Conservation (phyloP, 2,888 invertebrate genomes). For the Eudasyphora cyanicolor region DNA sequence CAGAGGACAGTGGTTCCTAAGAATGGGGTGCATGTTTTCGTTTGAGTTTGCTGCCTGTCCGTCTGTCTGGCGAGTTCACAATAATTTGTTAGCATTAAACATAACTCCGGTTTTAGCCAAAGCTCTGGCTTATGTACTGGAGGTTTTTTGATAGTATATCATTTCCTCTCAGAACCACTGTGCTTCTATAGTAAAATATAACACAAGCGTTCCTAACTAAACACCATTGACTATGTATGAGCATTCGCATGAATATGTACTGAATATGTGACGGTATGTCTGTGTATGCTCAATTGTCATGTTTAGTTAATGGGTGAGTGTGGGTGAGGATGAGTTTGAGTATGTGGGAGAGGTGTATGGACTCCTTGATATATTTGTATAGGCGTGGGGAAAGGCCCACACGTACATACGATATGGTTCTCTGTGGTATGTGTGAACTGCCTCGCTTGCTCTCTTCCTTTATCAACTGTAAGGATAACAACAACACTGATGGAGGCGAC, state of each 20-base stretch:
- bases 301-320: constrained; percentile 22
- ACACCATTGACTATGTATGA: constrained; percentile 22
- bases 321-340: not conserved
- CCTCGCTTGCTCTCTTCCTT: not conserved
- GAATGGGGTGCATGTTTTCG: not conserved
- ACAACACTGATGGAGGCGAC: not conserved
- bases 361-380: not conserved
- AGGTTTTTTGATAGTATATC: no score
- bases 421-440: not conserved
- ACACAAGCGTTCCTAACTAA: not conserved
- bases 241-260: not conserved
- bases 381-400: not conserved
- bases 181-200: not conserved
- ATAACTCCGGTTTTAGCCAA: no score
- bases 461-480: not conserved
- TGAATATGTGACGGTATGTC: not conserved
- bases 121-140: no score
- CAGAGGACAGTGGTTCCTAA: constrained; percentile 3
- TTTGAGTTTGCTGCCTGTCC: no score
- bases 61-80: no score
- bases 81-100: no score
- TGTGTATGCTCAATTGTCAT: constrained; percentile 35
- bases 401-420: not conserved
- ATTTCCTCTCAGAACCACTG: not conserved
- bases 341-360: not conserved